Percentiles rank a stretch among this genome's conserved stretches.
phyloP scores from a whole-genome alignment of 23 tunicate species.

The Styela plicata region DNA sequence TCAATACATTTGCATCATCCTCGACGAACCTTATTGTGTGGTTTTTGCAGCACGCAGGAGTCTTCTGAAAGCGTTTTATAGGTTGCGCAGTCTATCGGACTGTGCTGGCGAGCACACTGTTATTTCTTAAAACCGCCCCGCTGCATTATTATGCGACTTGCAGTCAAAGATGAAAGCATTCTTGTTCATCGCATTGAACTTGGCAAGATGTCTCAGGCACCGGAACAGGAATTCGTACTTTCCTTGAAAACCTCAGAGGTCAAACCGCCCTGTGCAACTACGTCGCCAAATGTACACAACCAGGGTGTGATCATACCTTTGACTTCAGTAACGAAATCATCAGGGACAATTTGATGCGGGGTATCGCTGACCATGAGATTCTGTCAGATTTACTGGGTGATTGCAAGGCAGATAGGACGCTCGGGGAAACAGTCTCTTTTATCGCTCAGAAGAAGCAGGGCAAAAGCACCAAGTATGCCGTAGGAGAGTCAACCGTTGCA shows the following conservation, averaged over 20 bases:
- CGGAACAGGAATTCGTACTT: not conserved
- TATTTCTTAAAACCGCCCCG: too few species aligned
- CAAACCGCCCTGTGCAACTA: not conserved
- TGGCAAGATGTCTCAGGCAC: not conserved
- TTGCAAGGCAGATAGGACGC: not conserved
- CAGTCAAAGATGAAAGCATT: not conserved
- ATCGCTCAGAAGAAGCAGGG: not conserved
- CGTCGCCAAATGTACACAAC: not conserved
- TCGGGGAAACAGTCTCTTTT: not conserved
- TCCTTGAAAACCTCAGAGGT: not conserved
- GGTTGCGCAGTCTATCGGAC: too few species aligned
- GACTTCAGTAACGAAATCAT: not conserved
- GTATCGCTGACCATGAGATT: not conserved
- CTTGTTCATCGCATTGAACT: not conserved
- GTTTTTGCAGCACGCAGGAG: too few species aligned
- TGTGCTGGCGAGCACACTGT: too few species aligned
- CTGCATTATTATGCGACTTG: not conserved
- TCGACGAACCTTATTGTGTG: too few species aligned
- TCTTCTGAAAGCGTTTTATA: too few species aligned
- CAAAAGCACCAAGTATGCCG: not conserved
- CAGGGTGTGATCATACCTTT: not conserved
- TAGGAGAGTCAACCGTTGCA: not conserved
- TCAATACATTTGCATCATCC: too few species aligned
- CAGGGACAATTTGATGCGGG: not conserved
- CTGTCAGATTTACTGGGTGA: not conserved